Conservation (phyloP, 2,888 invertebrate genomes). For the Alsophila aescularia region DNA sequence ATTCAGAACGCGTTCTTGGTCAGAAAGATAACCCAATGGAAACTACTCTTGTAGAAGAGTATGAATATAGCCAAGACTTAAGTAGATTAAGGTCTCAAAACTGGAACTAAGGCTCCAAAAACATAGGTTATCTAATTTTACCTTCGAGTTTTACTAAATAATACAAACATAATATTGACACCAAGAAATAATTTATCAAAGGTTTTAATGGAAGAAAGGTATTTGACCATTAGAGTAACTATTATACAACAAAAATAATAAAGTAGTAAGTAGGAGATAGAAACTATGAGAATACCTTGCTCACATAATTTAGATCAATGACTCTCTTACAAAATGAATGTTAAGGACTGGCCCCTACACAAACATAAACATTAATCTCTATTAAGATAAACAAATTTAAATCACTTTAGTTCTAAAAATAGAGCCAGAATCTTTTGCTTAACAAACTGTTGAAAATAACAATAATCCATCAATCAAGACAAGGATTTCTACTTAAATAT, state of each 20-base stretch:
- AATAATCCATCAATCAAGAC: conserved; percentile 80
- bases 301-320: conserved; percentile 32
- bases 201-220: no score
- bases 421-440: conserved; percentile 49
- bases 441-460: conserved; percentile 61
- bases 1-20: conserved; percentile 50
- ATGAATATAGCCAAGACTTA: background rate
- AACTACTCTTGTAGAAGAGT: conserved; percentile 41
- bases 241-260: background rate
- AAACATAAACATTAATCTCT: conserved; percentile 66
- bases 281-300: conserved; percentile 2
- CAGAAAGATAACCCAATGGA: conserved; percentile 46
- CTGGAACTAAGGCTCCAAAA: no score
- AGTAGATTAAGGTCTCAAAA: background rate
- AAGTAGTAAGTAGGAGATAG: background rate
- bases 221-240: background rate
- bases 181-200: no score
- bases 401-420: conserved; percentile 61
- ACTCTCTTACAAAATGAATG: conserved; percentile 23
- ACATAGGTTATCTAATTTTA: no score
- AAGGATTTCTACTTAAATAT: conserved; percentile 78
- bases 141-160: no score
- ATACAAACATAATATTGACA: no score
- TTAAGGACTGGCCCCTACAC: conserved; percentile 8
- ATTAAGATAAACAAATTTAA: conserved; percentile 74